Percentiles rank a stretch among this genome's conserved stretches.
phyloP scores from a whole-genome alignment of 2,113 vertebrate species.

The Pogonocichla stellata region DNA sequence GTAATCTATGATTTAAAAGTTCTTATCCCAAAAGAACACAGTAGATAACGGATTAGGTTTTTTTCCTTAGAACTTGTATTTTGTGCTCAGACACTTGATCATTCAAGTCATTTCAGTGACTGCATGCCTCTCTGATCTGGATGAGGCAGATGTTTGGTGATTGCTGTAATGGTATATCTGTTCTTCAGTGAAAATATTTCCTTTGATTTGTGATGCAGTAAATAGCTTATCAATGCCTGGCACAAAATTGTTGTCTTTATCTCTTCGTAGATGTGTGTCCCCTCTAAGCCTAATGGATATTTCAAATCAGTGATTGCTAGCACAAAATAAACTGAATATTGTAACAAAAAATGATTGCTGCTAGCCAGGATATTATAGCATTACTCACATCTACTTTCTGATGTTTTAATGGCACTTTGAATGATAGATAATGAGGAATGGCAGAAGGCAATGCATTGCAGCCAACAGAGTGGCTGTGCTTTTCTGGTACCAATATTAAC shows the following conservation, averaged over 20 bases:
- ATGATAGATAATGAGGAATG: neutral
- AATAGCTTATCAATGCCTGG: neutral
- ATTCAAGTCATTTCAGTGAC: neutral
- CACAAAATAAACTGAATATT: neutral
- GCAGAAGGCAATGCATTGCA: neutral
- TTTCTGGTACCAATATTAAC: neutral
- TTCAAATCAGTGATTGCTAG: neutral
- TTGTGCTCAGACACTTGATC: neutral
- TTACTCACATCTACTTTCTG: neutral
- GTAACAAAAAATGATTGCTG: neutral
- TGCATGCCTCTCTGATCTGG: neutral
- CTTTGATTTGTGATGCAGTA: conserved; percentile 13
- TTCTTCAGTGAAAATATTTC: neutral
- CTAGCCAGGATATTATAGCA: neutral
- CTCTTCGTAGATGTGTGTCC: neutral
- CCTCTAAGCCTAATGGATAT: neutral
- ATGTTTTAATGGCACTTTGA: neutral
- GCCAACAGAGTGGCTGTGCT: neutral
- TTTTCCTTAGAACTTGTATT: neutral
- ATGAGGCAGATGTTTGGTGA: neutral
- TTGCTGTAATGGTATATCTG: neutral
- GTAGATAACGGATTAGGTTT: neutral
- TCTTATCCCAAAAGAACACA: neutral
- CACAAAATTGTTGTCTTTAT: neutral
- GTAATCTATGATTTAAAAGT: neutral